phyloP scores from a whole-genome alignment of 2,888 invertebrate species.

The Ischnus inquisitorius region DNA sequence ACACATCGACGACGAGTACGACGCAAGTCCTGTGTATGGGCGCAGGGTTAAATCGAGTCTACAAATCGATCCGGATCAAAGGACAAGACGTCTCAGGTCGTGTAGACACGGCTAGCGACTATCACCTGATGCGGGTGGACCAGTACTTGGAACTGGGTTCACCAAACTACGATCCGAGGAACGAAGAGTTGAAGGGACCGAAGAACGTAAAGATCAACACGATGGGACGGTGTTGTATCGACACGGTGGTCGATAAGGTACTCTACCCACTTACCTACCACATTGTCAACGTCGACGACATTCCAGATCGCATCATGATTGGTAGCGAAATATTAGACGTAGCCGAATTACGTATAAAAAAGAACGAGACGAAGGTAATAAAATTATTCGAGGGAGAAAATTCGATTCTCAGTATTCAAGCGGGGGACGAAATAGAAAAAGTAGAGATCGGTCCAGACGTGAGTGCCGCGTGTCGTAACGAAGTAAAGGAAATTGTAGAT shows the following conservation, averaged over 20 bases:
- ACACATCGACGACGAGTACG: constrained; percentile 10
- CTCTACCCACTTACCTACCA: constrained; percentile 3
- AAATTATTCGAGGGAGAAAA: not conserved
- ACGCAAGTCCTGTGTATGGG: constrained; percentile 23
- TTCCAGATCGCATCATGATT: too few relatives aligned
- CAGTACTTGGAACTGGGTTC: constrained; percentile 27
- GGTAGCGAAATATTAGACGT: constrained; percentile 17
- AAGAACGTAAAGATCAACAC: constrained; percentile 10
- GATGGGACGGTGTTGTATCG: constrained; percentile 27
- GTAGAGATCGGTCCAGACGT: constrained; percentile 20
- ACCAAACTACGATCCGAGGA: constrained; percentile 5
- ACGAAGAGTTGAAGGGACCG: too few relatives aligned
- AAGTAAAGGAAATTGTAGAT: not conserved
- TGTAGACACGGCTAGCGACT: constrained; percentile 43
- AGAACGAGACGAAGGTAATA: not conserved
- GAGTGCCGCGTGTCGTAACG: not conserved
- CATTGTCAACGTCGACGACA: too few relatives aligned
- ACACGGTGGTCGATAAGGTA: constrained; percentile 18
- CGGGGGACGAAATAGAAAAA: not conserved
- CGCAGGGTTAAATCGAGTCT: constrained; percentile 20
- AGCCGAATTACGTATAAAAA: constrained; percentile 27
- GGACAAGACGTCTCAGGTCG: constrained; percentile 10
- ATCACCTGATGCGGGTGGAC: constrained; percentile 35
- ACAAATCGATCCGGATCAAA: constrained; percentile 12
- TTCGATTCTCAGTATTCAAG: not conserved